These are phyloP conservation scores for Plodia interpunctella DNA, from an alignment of 1,140 invertebrate species.

Conservation along the genomic window DNA sequence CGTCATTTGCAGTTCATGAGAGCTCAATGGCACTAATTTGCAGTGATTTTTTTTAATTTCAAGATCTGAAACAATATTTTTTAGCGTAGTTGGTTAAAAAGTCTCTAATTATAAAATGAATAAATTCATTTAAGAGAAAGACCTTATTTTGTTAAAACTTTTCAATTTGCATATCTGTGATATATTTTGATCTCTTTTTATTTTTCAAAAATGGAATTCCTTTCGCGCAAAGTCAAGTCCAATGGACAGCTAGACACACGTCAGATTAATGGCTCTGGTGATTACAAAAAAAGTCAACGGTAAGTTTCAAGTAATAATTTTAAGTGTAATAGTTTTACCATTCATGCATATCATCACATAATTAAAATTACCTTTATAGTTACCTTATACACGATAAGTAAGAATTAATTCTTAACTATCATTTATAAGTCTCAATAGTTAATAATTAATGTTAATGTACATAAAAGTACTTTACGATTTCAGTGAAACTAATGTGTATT, in stretches of 20 bases:
- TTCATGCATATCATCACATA: too few relatives aligned
- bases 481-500: too few relatives aligned
- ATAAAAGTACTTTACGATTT: too few relatives aligned
- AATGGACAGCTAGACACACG: conserved; percentile 46
- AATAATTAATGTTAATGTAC: too few relatives aligned
- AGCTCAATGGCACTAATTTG: conserved; percentile 33
- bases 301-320: conserved; percentile 31
- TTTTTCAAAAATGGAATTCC: conserved; percentile 58
- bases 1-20: conserved; percentile 50
- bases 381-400: too few relatives aligned
- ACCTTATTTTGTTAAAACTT: background rate
- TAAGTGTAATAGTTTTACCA: background rate
- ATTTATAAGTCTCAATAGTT: too few relatives aligned
- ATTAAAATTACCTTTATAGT: too few relatives aligned
- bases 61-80: background rate
- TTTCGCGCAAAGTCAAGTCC: conserved; percentile 50
- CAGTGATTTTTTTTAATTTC: conserved; percentile 2
- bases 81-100: background rate
- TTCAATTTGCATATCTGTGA: conserved; percentile 17
- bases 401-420: too few relatives aligned
- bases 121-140: background rate
- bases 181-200: conserved; percentile 24
- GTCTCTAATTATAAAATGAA: background rate
- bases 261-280: conserved; percentile 54
- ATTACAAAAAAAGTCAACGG: conserved; percentile 39